These are phyloP conservation scores for Rhynchomys soricoides DNA, from an alignment of 2,113 vertebrate genomes.

Conservation along the genomic window DNA sequence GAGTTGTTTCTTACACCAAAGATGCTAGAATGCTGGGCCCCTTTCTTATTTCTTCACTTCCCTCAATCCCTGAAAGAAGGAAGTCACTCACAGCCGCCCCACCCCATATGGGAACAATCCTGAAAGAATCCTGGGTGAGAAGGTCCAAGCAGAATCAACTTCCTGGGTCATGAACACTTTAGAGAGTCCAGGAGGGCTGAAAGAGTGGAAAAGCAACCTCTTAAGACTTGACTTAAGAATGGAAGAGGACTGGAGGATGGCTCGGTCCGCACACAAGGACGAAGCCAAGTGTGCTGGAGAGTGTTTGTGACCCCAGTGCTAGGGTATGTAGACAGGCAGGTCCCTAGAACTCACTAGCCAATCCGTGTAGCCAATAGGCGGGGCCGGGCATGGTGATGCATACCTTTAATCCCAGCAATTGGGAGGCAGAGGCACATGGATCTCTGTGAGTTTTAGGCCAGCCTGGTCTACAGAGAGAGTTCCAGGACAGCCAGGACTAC, in stretches of 20 bases:
- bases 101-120: constrained; percentile 81
- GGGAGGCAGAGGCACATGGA: neutral
- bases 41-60: neutral
- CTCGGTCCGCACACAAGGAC: neutral
- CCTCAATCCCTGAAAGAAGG: neutral
- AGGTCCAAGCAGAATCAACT: neutral
- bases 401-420: neutral
- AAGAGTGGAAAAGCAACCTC: neutral
- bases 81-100: constrained; percentile 84
- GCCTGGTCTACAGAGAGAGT: neutral
- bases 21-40: neutral
- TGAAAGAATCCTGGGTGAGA: constrained; percentile 11
- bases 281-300: neutral
- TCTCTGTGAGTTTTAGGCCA: neutral
- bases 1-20: neutral
- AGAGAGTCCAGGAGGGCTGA: neutral
- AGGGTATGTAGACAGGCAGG: neutral
- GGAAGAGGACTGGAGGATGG: neutral
- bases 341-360: neutral
- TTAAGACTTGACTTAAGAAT: neutral
- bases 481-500: neutral
- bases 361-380: neutral
- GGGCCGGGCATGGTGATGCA: neutral
- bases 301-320: neutral
- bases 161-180: neutral